Conservation (phyloP, 2,888 invertebrate species). For the Drosophila pseudotakahashii region DNA sequence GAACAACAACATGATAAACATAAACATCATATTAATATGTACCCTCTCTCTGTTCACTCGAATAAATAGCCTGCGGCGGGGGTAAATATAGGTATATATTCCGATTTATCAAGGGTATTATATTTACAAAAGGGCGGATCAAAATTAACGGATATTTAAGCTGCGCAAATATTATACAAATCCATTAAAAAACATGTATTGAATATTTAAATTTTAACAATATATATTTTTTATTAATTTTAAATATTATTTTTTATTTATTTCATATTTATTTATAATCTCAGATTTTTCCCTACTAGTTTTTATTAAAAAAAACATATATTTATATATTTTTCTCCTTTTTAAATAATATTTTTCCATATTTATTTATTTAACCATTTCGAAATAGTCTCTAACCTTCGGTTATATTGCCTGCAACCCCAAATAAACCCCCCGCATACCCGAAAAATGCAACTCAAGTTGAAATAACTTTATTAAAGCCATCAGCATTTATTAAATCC, state of each 20-base stretch:
- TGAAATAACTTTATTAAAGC: slow-evolving; percentile 33
- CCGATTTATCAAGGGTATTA: not conserved
- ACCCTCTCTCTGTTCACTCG: slow-evolving; percentile 35
- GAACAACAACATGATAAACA: slow-evolving; percentile 16
- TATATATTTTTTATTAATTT: not conserved
- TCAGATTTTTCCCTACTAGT: too few relatives aligned
- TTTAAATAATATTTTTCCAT: too few relatives aligned
- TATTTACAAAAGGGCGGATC: not conserved
- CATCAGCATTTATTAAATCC: slow-evolving; percentile 43
- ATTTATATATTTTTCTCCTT: too few relatives aligned
- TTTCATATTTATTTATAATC: not conserved
- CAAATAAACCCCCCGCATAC: too few relatives aligned
- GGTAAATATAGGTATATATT: too few relatives aligned
- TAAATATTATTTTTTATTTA: too few relatives aligned
- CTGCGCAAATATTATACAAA: not conserved
- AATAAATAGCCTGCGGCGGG: slow-evolving; percentile 55
- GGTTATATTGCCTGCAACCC: too few relatives aligned
- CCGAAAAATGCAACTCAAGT: slow-evolving; percentile 3
- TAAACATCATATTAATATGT: slow-evolving; percentile 61
- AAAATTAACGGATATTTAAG: not conserved
- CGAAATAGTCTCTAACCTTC: too few relatives aligned
- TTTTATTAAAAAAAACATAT: too few relatives aligned
- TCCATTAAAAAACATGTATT: too few relatives aligned
- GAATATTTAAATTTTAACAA: too few relatives aligned
- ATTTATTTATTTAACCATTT: too few relatives aligned